Percentiles rank a stretch among this genome's conserved stretches.
Conservation (phyloP, 2,797 vertebrate genomes). For the Nyctibius grandis region DNA sequence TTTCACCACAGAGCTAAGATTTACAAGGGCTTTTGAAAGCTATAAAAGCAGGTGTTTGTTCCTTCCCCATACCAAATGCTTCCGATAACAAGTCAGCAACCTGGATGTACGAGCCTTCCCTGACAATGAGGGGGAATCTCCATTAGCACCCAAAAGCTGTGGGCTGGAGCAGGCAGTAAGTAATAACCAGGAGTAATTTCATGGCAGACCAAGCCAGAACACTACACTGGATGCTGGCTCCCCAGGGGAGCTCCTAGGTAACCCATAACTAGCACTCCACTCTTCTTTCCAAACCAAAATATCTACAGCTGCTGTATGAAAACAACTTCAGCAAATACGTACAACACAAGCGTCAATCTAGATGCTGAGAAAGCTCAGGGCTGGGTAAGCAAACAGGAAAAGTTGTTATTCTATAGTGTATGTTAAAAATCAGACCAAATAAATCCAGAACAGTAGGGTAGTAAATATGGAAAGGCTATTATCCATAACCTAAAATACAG, state of each 20-base stretch:
- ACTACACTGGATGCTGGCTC: background rate
- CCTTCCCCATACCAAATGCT: background rate
- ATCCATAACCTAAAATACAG: background rate
- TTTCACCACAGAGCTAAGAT: background rate
- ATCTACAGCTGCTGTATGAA: background rate
- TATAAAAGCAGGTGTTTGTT: background rate
- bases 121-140: background rate
- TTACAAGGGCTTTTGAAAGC: background rate
- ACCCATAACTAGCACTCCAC: background rate
- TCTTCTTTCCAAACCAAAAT: background rate
- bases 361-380: background rate
- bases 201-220: background rate
- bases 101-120: background rate
- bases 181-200: background rate
- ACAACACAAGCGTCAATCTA: background rate
- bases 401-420: background rate
- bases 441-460: background rate
- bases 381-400: background rate
- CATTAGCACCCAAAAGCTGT: background rate
- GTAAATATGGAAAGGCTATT: background rate
- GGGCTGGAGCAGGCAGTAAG: background rate
- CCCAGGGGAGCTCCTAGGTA: background rate
- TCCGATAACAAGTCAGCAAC: background rate
- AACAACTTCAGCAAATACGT: background rate
- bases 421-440: background rate